Base-by-base conservation (phyloP, 2,797 vertebrate species). In the Labeo calbasu region DNA sequence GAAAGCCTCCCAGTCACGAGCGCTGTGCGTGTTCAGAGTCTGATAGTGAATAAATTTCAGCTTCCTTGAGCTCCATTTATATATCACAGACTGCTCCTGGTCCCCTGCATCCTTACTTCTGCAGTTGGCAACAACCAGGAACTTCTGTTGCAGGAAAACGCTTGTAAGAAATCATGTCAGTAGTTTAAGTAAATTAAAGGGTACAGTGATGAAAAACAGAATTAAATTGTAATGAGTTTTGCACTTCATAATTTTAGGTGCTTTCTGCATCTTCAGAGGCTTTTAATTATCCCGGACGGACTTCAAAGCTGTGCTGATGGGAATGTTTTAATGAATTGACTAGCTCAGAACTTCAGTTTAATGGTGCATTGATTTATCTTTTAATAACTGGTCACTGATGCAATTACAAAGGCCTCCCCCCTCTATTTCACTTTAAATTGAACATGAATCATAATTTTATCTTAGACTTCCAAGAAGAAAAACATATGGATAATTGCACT, bases 1-100 rank as follows among this genome's bases (percentile, higher is more conserved):
- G 84, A 99, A 99, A 46, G 98, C 97, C 89, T 99, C 98, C 98
- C 98, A 99, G 93, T 99, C 98, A 1, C 97, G 95, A 28, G 98
- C 98, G 0, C 97, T 96, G 93, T 97, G 93, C 0, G 98, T 99
- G 89, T 89, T 85, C 79, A 99, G 93, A 51, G 94, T 93, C 94
- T 99, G 98, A 92, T 98, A 96, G 0, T 17, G 86, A 53, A 96
- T 69, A 89, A 99, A 99, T 77, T 90, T 94, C 73, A 94, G 95
- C 68, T 95, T 96, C 84, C 92, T 95, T 83, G 79, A 93, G 90
- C 95, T 99, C 98, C 98, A 99, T 84, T 97, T 98, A 93, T 98
- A 99, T 81, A 99, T 97, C 0, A 97, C 95, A 0, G 98, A 99
- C 86, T 94, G 89, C 88, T 99, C 97, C 77, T 93, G 93, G 11